Evolutionary conservation across 2,797 vertebrate genomes (phyloP).

Genomic region (Gymnothorax javanicus): DNA sequence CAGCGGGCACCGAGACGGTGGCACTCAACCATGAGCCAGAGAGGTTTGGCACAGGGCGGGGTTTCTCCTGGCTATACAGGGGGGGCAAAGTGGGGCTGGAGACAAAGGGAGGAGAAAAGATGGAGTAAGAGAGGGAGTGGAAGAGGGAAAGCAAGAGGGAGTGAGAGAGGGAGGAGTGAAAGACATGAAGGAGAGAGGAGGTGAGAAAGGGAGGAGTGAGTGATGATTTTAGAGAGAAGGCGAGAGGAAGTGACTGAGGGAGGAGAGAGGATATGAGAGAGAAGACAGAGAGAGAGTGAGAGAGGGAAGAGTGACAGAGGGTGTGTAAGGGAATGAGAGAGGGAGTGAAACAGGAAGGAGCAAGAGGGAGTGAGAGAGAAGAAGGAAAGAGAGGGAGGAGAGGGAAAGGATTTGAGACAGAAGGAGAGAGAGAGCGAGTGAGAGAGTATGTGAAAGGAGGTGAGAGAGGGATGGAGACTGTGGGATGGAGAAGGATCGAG

Average conservation of each 20-base stretch:
- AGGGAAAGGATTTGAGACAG: constrained; percentile 31
- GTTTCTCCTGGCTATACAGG: neutral
- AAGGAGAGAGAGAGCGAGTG: constrained; percentile 49
- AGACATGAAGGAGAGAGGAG: constrained; percentile 33
- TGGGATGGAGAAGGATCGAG: constrained; percentile 28
- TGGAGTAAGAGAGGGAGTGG: constrained; percentile 65
- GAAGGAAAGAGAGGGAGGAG: constrained; percentile 8
- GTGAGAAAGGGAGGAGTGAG: constrained; percentile 48
- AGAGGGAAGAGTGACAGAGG: constrained; percentile 78
- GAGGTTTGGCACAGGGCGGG: neutral
- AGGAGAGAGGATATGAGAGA: constrained; percentile 32
- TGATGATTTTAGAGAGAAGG: constrained; percentile 27
- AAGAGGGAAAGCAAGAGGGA: neutral
- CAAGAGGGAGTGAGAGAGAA: too few relatives aligned
- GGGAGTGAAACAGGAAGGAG: constrained; percentile 45
- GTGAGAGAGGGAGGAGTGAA: constrained; percentile 16
- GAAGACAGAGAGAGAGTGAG: constrained; percentile 49
- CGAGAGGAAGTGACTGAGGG: constrained; percentile 20
- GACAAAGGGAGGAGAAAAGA: constrained; percentile 64
- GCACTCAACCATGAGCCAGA: neutral
- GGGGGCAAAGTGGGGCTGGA: constrained; percentile 18
- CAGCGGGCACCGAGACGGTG: constrained; percentile 8
- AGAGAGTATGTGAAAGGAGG: constrained; percentile 30
- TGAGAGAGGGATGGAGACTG: constrained; percentile 22
- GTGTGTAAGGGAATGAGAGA: constrained; percentile 14